Evolutionary conservation across 2,888 invertebrate species (phyloP).

Genomic region (Machimus atricapillus): DNA sequence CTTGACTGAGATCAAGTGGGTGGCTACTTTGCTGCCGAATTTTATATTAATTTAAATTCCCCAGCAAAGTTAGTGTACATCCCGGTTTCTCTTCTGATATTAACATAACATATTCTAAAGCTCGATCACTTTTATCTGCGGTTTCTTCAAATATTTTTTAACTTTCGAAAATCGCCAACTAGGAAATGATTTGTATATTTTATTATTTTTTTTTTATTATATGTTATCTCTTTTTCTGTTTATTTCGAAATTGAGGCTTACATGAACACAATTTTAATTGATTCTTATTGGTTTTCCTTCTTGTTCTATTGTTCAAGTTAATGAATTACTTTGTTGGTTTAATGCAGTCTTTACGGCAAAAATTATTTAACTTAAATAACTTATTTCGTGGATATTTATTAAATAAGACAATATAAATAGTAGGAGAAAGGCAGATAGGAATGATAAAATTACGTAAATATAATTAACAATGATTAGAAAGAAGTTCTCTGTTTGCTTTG

Average conservation of each 20-base stretch:
- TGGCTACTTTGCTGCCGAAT: background rate
- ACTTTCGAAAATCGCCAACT: background rate
- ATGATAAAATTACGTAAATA: constrained; percentile 29
- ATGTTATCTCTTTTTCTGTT: background rate
- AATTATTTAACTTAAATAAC: constrained; percentile 49
- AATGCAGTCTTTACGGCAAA: constrained; percentile 62
- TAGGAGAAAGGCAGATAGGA: constrained; percentile 39
- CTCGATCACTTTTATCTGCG: background rate
- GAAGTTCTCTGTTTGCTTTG: constrained; percentile 4
- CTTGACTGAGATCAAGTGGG: background rate
- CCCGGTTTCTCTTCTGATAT: background rate
- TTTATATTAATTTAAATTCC: background rate
- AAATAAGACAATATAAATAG: constrained; percentile 35
- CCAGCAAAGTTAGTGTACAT: background rate
- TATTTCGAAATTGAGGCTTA: constrained; percentile 25
- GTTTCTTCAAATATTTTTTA: constrained; percentile 8
- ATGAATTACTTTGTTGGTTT: constrained; percentile 53
- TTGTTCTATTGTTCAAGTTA: constrained; percentile 17
- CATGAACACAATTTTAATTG: constrained; percentile 22
- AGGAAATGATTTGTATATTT: background rate
- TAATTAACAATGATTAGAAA: constrained; percentile 24
- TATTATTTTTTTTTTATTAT: background rate
- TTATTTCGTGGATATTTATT: constrained; percentile 41
- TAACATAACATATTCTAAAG: constrained; percentile 11
- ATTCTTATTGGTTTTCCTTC: background rate